Base-by-base conservation (phyloP, 2,797 vertebrate genomes). In the Neoniphon sammara region DNA sequence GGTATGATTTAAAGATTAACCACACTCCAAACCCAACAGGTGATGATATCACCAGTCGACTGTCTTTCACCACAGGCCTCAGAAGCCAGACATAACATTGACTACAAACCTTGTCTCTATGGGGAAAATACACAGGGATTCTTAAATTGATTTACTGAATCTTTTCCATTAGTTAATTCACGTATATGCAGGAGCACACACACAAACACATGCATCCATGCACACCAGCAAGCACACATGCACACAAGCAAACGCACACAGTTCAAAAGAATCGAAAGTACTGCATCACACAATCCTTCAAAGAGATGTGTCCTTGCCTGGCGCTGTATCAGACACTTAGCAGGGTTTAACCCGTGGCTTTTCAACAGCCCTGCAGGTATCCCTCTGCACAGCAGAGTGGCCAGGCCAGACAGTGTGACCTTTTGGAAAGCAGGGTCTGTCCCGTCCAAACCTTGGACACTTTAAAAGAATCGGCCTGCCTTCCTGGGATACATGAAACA, bases 401-500 rank as follows among this genome's bases (percentile, higher is more conserved):
- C n/a, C 50, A 34, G 57, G 44, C 47, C 59, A 78, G 70, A 87
- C 77, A 61, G 62, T 4, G 34, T 75, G 82, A 72, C 87, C 82
- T 89, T 93, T 87, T 49, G 70, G 54, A 85, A 53, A 74, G 84
- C 78, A 57, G 2, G 57, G 60, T 64, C 70, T 50, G 62, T 57
- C 47, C 65, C 67, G 54, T 78, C 59, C 81, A 62, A 88, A 62
- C 47, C 66, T 52, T 21, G 44, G 54, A 81, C 62, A 52, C 42
- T 82, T 81, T 82, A 66, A 90, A 85, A 84, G 58, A 47, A 39
- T 60, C 66, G 52, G 55, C 62, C 31, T 65, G n/a, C n/a, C n/a
- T n/a, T 25, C 25, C 18, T 25, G 34, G 31, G 54, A 55, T 56
- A 77, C 53, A 72, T 64, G 56, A 84, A 84, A 81, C 39, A 59